Evolutionary conservation across 2,113 vertebrate species (phyloP).

Genomic region (Syngnathus scovelli): DNA sequence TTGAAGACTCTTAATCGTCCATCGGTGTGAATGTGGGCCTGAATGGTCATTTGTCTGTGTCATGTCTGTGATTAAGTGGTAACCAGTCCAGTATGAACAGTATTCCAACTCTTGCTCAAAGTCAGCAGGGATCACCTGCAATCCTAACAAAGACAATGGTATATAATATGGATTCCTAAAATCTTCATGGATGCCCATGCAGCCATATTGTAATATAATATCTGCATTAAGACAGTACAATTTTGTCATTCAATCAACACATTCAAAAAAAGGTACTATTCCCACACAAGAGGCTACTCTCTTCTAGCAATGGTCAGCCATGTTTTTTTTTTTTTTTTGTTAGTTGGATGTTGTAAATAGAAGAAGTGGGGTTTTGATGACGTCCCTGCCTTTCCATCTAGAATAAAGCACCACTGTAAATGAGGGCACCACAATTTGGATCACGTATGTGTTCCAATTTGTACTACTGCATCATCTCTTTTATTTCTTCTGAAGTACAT

Average conservation of each 20-base stretch:
- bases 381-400: no score
- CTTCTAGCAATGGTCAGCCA: background rate
- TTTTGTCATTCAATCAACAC: background rate
- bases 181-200: background rate
- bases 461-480: background rate
- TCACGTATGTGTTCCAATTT: background rate
- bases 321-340: background rate
- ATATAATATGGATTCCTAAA: no score
- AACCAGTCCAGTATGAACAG: no score
- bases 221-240: background rate
- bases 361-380: no score
- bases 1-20: no score
- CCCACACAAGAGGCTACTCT: no score
- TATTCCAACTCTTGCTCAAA: no score
- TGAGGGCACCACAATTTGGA: background rate
- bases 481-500: background rate
- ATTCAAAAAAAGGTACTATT: background rate
- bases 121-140: no score
- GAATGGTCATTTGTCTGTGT: no score
- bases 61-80: no score
- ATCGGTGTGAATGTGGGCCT: no score
- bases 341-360: background rate
- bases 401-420: background rate
- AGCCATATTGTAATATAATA: background rate
- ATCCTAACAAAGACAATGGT: no score